Conservation (phyloP, 92 coral and sea anemone species). For the Diadumene lineata region DNA sequence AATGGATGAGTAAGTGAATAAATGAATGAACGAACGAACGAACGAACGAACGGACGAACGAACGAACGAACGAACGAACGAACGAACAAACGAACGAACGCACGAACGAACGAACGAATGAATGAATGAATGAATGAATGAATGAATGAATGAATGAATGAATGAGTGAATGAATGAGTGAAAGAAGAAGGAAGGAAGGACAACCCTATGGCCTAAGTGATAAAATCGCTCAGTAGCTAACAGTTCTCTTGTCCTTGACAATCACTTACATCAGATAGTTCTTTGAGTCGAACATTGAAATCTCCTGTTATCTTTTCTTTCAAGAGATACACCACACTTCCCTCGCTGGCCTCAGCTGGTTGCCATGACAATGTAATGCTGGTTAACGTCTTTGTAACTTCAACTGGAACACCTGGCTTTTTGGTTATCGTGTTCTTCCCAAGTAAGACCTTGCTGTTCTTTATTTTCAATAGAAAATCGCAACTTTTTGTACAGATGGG, state of each 20-base stretch:
- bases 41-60: no score
- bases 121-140: no score
- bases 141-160: no score
- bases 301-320: slow-evolving; percentile 20
- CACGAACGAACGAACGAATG: no score
- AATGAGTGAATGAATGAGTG: no score
- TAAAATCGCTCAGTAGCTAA: no score
- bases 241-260: not conserved
- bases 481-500: slow-evolving; percentile 19
- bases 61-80: no score
- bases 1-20: no score
- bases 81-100: no score
- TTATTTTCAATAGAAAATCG: slow-evolving; percentile 9
- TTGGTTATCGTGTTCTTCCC: slow-evolving; percentile 17
- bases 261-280: slow-evolving; percentile 2
- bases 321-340: slow-evolving; percentile 30
- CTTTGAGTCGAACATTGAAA: not conserved
- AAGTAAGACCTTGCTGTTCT: not conserved
- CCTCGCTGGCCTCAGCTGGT: slow-evolving; percentile 2
- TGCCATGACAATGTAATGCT: slow-evolving; percentile 42
- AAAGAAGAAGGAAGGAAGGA: no score
- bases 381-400: not conserved
- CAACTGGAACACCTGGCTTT: slow-evolving; percentile 26
- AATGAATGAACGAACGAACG: no score
- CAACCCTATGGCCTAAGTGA: no score